Percentiles rank a stretch among this genome's conserved stretches.
phyloP scores from a whole-genome alignment of 2,797 vertebrate species.

The Melanotaenia pygmaea region DNA sequence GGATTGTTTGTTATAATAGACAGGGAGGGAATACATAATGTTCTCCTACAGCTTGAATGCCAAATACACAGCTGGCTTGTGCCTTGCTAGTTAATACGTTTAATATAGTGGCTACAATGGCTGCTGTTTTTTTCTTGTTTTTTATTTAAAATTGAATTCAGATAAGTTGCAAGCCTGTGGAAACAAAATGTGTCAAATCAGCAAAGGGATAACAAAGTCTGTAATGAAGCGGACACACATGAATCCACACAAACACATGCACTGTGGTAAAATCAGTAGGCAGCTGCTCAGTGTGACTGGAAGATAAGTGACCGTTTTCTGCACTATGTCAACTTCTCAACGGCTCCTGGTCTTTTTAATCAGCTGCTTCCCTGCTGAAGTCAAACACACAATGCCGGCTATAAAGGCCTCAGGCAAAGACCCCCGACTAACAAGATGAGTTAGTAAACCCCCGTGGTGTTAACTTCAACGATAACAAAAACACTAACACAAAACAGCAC shows the following conservation, averaged over 20 bases:
- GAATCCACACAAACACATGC: constrained; percentile 6
- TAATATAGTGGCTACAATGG: constrained; percentile 16
- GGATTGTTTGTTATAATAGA: constrained; percentile 17
- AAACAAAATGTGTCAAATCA: constrained; percentile 34
- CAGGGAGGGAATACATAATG: constrained; percentile 34
- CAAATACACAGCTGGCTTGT: constrained; percentile 26
- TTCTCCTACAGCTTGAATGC: constrained; percentile 14
- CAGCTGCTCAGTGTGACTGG: constrained; percentile 32
- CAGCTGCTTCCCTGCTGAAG: constrained; percentile 37
- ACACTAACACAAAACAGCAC: constrained; percentile 35
- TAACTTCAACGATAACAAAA: constrained; percentile 63
- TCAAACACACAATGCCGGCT: constrained; percentile 42
- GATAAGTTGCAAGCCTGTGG: constrained; percentile 1
- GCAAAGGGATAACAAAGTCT: constrained; percentile 34
- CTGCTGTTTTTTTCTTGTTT: neutral
- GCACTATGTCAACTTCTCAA: constrained; percentile 54
- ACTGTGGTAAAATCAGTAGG: constrained; percentile 36
- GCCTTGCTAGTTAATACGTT: constrained; percentile 29
- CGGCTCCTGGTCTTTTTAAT: constrained; percentile 33
- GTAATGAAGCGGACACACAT: neutral
- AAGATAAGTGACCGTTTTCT: constrained; percentile 62
- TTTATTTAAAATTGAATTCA: neutral
- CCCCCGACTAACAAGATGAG: constrained; percentile 54
- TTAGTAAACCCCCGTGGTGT: constrained; percentile 65
- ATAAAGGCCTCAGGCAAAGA: constrained; percentile 45